Evolutionary conservation across 2,888 invertebrate species (phyloP).

Genomic region (Conops quadrifasciatus): DNA sequence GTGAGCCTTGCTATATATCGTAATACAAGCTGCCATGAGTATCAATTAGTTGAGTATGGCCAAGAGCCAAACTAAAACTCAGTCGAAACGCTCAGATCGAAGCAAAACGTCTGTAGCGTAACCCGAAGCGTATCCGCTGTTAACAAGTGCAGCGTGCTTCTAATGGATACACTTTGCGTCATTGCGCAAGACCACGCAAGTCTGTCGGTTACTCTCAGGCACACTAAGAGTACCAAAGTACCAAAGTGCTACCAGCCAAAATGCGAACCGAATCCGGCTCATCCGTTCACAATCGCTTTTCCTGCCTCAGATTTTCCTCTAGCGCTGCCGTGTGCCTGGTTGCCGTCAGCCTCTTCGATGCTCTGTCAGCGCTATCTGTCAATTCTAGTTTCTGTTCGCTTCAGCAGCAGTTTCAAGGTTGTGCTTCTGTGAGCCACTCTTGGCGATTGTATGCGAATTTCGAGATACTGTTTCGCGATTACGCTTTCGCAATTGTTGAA

Average conservation of each 20-base stretch:
- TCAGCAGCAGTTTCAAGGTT: background rate
- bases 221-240: background rate
- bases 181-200: background rate
- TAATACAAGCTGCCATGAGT: too few species aligned
- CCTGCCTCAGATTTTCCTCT: background rate
- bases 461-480: background rate
- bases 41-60: too few species aligned
- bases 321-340: background rate
- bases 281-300: conserved; percentile 3
- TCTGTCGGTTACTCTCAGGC: background rate
- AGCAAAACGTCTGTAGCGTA: too few species aligned
- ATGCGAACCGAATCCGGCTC: background rate
- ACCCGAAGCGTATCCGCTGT: background rate
- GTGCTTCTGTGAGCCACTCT: background rate
- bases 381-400: conserved; percentile 3
- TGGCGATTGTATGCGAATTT: background rate
- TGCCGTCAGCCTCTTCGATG: background rate
- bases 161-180: background rate
- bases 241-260: background rate
- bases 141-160: background rate
- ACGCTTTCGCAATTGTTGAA: conserved; percentile 1
- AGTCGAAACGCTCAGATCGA: too few species aligned
- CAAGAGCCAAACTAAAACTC: too few species aligned
- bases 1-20: too few species aligned
- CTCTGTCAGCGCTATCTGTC: too few species aligned